Evolutionary conservation across 2,888 invertebrate genomes (phyloP).

Genomic region (Seira sanloemensis): DNA sequence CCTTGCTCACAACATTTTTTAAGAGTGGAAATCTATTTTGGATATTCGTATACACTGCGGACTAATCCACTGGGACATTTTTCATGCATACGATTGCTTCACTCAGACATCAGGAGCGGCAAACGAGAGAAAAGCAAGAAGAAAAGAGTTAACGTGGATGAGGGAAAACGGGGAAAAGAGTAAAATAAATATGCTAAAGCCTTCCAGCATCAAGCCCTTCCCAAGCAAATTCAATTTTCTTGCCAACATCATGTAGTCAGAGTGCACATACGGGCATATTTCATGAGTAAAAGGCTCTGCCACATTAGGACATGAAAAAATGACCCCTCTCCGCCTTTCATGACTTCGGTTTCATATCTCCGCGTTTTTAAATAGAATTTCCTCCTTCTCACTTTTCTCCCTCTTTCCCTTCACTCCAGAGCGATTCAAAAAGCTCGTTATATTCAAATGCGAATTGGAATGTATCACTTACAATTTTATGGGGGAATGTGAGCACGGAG

Average conservation of each 20-base stretch:
- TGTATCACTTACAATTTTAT: background rate
- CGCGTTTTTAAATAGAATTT: slow-evolving; percentile 23
- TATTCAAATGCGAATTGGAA: slow-evolving; percentile 8
- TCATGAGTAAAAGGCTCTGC: slow-evolving; percentile 72
- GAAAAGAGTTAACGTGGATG: slow-evolving; percentile 46
- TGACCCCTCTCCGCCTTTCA: slow-evolving; percentile 57
- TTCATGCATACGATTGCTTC: slow-evolving; percentile 74
- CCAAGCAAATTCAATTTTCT: slow-evolving; percentile 73
- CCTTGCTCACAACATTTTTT: background rate
- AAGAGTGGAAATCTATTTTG: slow-evolving; percentile 44
- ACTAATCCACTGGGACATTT: slow-evolving; percentile 73
- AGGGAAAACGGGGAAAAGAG: slow-evolving; percentile 12
- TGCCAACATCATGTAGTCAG: slow-evolving; percentile 69
- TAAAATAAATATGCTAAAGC: slow-evolving; percentile 73
- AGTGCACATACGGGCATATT: slow-evolving; percentile 71
- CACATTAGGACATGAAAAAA: slow-evolving; percentile 68
- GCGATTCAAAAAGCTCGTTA: background rate
- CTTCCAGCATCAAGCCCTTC: slow-evolving; percentile 57
- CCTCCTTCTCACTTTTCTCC: background rate
- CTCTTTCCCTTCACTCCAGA: background rate
- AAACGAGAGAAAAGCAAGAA: background rate
- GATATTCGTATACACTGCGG: slow-evolving; percentile 47
- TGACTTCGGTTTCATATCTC: slow-evolving; percentile 32
- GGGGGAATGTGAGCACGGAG: background rate
- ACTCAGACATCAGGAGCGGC: slow-evolving; percentile 44